phyloP scores from a whole-genome alignment of 1,140 invertebrate species.

The Lithobius niger region DNA sequence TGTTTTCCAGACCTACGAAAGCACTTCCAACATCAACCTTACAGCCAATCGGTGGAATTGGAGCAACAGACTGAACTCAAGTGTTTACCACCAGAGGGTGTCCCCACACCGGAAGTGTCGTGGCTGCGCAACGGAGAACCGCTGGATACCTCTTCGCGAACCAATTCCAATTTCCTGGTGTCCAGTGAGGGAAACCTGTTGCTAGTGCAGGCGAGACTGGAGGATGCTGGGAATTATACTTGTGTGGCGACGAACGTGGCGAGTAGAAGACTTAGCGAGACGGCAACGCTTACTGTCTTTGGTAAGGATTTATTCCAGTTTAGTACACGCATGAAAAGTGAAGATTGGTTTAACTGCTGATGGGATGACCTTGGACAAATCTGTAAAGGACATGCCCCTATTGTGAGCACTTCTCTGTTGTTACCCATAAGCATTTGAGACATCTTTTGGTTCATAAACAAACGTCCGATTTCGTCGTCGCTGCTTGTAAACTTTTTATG shows the following conservation, averaged over 20 bases:
- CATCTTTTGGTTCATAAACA: too few relatives aligned
- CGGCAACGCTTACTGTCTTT: slow-evolving; percentile 79
- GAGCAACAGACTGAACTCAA: slow-evolving; percentile 70
- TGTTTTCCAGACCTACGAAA: slow-evolving; percentile 35
- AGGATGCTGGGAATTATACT: slow-evolving; percentile 88
- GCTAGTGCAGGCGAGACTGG: slow-evolving; percentile 68
- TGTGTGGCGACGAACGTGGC: slow-evolving; percentile 93
- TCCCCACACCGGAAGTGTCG: slow-evolving; percentile 67
- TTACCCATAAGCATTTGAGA: too few relatives aligned
- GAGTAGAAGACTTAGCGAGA: slow-evolving; percentile 65
- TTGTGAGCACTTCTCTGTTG: too few relatives aligned
- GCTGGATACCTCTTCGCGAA: slow-evolving; percentile 40
- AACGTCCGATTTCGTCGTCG: too few relatives aligned
- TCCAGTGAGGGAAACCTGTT: slow-evolving; percentile 78
- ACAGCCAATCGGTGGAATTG: slow-evolving; percentile 64
- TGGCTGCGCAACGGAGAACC: slow-evolving; percentile 61
- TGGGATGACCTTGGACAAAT: too few relatives aligned
- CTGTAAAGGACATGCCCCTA: too few relatives aligned
- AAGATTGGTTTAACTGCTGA: too few relatives aligned
- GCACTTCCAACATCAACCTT: slow-evolving; percentile 46
- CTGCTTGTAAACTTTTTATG: too few relatives aligned
- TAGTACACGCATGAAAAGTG: too few relatives aligned
- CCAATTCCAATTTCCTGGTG: slow-evolving; percentile 50
- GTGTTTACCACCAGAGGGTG: slow-evolving; percentile 74
- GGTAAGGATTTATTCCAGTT: too few relatives aligned